A percentile compares a stretch with the other conserved stretches of the same genome.
These are phyloP conservation scores for Chironex yamaguchii DNA, from an alignment of 30 jellyfish, hydroid and myxozoan genomes.

Conservation along the genomic window DNA sequence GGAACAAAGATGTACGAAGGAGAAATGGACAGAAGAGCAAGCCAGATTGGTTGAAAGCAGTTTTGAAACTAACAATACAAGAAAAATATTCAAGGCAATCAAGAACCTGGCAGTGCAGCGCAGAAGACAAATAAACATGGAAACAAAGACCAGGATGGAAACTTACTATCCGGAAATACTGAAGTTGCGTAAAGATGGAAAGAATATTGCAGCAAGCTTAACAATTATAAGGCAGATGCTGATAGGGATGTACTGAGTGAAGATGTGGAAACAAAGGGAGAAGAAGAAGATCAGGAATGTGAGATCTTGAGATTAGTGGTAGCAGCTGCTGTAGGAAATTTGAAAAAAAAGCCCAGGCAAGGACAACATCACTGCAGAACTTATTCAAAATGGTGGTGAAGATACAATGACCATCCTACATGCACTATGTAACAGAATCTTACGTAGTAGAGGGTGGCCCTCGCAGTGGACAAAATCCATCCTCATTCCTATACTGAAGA, in stretches of 20 bases:
- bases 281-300: slow-evolving; percentile 26
- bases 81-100: slow-evolving; percentile 7
- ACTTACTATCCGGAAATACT: slow-evolving; percentile 10
- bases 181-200: slow-evolving; percentile 46
- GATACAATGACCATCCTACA: slow-evolving; percentile 35
- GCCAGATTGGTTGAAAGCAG: slow-evolving; percentile 8
- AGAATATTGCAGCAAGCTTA: slow-evolving; percentile 48
- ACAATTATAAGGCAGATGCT: slow-evolving; percentile 11
- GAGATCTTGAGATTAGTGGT: slow-evolving; percentile 32
- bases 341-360: slow-evolving; percentile 51
- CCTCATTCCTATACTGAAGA: background rate
- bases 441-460: slow-evolving; percentile 39
- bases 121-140: too few relatives aligned
- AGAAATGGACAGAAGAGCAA: slow-evolving; percentile 42
- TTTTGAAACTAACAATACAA: slow-evolving; percentile 25
- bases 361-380: slow-evolving; percentile 55
- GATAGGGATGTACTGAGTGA: slow-evolving; percentile 35
- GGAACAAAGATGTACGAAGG: too few relatives aligned
- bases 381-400: slow-evolving; percentile 55
- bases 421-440: slow-evolving; percentile 39
- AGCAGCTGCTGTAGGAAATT: slow-evolving; percentile 21
- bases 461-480: slow-evolving; percentile 34
- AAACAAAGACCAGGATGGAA: slow-evolving; percentile 32
- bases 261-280: slow-evolving; percentile 8
- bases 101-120: slow-evolving; percentile 20